Conservation (phyloP, 1,140 invertebrate genomes). For the Drosophila nasuta region DNA sequence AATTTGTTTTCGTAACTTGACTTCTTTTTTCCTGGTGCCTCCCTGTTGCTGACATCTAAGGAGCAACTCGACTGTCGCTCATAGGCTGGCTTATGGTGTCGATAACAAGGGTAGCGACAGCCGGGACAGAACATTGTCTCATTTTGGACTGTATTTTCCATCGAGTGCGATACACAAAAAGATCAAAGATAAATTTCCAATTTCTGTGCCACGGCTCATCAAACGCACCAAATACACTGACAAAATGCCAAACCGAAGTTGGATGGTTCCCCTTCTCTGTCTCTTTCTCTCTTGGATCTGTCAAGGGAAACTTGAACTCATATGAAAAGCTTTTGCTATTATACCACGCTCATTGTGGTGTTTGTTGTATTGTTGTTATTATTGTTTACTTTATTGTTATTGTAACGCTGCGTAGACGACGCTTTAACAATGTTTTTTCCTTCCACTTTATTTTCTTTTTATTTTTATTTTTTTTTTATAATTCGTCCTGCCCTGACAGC, state of each 20-base stretch:
- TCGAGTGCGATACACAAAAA: conserved; percentile 67
- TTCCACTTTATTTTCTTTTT: background rate
- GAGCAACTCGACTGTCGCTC: conserved; percentile 4
- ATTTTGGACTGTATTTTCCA: conserved; percentile 65
- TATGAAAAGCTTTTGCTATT: conserved; percentile 78
- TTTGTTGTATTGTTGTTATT: conserved; percentile 66
- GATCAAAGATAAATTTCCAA: conserved; percentile 82
- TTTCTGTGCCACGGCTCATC: conserved; percentile 73
- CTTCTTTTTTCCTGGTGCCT: conserved; percentile 23
- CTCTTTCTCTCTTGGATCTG: background rate
- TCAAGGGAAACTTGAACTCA: conserved; percentile 52
- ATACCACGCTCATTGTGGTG: conserved; percentile 65
- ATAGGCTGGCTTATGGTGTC: conserved; percentile 33
- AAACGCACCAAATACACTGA: conserved; percentile 69
- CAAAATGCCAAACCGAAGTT: conserved; percentile 53
- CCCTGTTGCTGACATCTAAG: conserved; percentile 34
- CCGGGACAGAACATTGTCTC: conserved; percentile 41
- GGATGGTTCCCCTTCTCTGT: background rate
- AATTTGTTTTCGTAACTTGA: conserved; percentile 41
- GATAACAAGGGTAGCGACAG: conserved; percentile 45
- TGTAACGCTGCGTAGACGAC: conserved; percentile 74
- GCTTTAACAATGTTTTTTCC: conserved; percentile 66
- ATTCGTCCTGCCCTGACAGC: conserved; percentile 61
- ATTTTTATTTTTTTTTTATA: conserved; percentile 17
- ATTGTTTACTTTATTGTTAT: conserved; percentile 79